Base-by-base conservation (phyloP, 2,888 invertebrate species). In the Cabera pusaria region DNA sequence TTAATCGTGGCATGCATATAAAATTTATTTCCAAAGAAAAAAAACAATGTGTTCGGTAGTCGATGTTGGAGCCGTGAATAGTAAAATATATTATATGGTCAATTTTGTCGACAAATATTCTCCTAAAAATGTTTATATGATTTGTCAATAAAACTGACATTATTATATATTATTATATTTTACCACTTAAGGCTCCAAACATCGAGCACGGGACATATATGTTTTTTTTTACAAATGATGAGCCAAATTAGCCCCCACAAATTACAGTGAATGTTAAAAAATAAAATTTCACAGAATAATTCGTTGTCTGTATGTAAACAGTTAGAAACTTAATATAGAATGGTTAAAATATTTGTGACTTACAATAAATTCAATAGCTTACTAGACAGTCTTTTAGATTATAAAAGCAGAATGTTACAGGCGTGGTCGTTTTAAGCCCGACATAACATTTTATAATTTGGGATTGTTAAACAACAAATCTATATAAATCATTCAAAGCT, bases 301-400 rank as follows among this genome's bases (percentile, higher is more conserved):
- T 87, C 86, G 85, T 87, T 87, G 86, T 84, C 63, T 76, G 67
- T 66, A 71, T 60, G 31, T 73, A 72, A 68, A 68, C 53, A 68
- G 65, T 71, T 72, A 72, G 44, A 54, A 75, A 76, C 74, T 82
- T 77, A 80, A 74, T 69, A 64, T 65, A 66, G 74, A 78, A 66
- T 65, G 57, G 69, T 65, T 74, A 77, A 72, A 74, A 76, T 72
- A 76, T 88, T 88, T 88, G 87, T 87, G 86, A 87, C 87, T 83
- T 84, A 85, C 55, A 72, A 80, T 82, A 80, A 77, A 77, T 80
- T 81, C 70, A 77, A 74, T 83, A 81, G 78, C 85, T 84, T 86
- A 79, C 78, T 86, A 86, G 84, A 84, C 87, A 88, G 87, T 88
- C 87, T 88, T 87, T 82, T 82, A 81, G 74, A 80, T 73, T 72